phyloP scores from a whole-genome alignment of 1,140 invertebrate genomes.

The Pseudobourletiella spinata region DNA sequence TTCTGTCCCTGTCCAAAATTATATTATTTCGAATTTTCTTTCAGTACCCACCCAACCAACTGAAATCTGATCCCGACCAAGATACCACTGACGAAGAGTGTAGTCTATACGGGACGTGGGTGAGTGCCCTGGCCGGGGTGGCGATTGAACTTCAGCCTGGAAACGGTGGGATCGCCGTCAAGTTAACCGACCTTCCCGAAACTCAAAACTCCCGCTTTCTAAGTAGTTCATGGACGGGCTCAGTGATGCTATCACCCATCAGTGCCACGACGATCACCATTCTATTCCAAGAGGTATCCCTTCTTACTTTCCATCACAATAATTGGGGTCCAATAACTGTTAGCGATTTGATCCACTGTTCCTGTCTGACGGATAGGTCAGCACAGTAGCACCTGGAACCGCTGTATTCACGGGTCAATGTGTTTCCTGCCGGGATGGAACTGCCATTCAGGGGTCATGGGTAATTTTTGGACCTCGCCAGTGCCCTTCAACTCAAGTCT shows the following conservation, averaged over 20 bases:
- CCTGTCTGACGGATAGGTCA: neutral
- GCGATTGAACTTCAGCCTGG: neutral
- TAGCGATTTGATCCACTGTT: no score
- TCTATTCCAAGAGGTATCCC: constrained; percentile 14
- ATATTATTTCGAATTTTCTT: no score
- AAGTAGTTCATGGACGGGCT: constrained; percentile 8
- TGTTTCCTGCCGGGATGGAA: neutral
- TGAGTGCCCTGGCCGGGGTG: neutral
- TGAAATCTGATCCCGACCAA: no score
- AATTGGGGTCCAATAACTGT: no score
- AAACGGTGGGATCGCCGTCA: neutral
- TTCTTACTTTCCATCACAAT: no score
- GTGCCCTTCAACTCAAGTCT: no score
- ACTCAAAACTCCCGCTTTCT: neutral
- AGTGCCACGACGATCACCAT: constrained; percentile 14
- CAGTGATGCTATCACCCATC: constrained; percentile 7
- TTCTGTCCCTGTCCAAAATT: no score
- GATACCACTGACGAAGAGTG: no score
- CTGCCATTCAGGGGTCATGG: constrained; percentile 22
- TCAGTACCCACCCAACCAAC: no score
- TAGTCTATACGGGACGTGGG: constrained; percentile 1
- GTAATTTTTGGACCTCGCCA: constrained; percentile 1
- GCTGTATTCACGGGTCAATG: constrained; percentile 19
- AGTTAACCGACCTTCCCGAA: neutral
- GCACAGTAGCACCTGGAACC: constrained; percentile 1